Base-by-base conservation (phyloP, 2,113 vertebrate species). In the Rhombomys opimus region DNA sequence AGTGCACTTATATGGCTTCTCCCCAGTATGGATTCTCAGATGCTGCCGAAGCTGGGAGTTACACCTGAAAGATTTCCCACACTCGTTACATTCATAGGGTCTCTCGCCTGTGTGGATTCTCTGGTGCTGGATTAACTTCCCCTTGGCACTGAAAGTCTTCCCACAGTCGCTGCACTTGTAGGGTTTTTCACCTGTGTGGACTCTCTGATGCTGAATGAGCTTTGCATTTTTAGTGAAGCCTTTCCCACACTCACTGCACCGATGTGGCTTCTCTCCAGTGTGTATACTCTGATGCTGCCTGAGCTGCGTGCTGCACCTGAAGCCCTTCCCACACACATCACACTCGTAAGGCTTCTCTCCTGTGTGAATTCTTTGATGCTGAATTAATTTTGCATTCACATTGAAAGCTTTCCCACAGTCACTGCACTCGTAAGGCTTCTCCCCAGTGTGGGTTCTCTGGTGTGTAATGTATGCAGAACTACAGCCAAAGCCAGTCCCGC, bases 41-140 rank as follows among this genome's bases (percentile, higher is more conserved):
- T 98, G 98, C 59, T 98, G 98, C 13, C 94, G 95, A 54, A 98
- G 97, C 67, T 98, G 98, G 2, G 98, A 98, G n/a, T 97, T 97
- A 91, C 98, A 98, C 50, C 97, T 91, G 18, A 98, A 98, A 78
- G 96, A 87, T 90, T 98, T 98, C 35, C 97, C 97, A 81, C 98
- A 98, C 23, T 98, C 98, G 1, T 70, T 91, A 81, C 98, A 98
- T 12, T 77, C 93, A 90, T 98, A 98, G 4, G 98, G 98, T 30
- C 98, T 98, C 85, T 98, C 98, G 5, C 97, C 97, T 0, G 98
- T 98, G 89, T 97, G 98, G 27, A 97, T 97, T 63, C 98, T 98
- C 68, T 97, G 96, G 52, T 97, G 98, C 27, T 96, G 96, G 52
- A 96, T 93, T 76, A 98, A 90, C 67, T 98, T 98, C 10, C 96